phyloP scores from a whole-genome alignment of 92 coral and sea anemone genomes.

The Hydrozoanthus gracilis region DNA sequence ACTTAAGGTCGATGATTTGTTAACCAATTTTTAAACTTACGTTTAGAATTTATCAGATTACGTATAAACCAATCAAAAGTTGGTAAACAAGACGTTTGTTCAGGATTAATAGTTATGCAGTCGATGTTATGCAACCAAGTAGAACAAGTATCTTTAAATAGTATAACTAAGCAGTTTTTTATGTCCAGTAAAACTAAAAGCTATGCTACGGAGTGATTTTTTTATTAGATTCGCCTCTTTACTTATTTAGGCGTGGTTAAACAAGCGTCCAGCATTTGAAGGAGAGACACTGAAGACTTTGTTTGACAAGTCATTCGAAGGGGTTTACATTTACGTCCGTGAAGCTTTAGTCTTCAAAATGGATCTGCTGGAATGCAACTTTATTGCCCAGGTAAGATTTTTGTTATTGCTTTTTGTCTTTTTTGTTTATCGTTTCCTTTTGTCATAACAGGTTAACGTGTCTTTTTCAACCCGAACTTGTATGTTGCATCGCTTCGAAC shows the following conservation, averaged over 20 bases:
- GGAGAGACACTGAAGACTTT: slow-evolving; percentile 79
- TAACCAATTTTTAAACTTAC: no score
- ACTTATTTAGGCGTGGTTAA: slow-evolving; percentile 81
- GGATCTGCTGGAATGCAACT: slow-evolving; percentile 86
- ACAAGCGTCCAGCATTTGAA: slow-evolving; percentile 78
- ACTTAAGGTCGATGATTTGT: no score
- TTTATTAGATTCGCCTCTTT: background rate
- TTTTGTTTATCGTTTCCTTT: no score
- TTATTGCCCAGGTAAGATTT: slow-evolving; percentile 77
- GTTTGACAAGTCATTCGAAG: slow-evolving; percentile 87
- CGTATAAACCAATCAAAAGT: background rate
- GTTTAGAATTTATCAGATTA: no score
- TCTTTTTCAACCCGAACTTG: no score
- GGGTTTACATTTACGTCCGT: slow-evolving; percentile 62
- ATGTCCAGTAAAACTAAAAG: background rate
- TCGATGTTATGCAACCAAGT: no score
- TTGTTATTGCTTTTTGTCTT: background rate
- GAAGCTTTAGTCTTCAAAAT: slow-evolving; percentile 83
- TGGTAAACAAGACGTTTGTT: background rate
- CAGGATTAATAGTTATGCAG: no score
- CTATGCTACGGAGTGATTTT: background rate
- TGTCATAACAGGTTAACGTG: no score
- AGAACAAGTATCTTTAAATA: no score
- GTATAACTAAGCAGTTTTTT: background rate
- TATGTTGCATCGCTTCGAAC: no score